Conservation (phyloP, 2,797 vertebrate species). For the Hippocampus kuda region DNA sequence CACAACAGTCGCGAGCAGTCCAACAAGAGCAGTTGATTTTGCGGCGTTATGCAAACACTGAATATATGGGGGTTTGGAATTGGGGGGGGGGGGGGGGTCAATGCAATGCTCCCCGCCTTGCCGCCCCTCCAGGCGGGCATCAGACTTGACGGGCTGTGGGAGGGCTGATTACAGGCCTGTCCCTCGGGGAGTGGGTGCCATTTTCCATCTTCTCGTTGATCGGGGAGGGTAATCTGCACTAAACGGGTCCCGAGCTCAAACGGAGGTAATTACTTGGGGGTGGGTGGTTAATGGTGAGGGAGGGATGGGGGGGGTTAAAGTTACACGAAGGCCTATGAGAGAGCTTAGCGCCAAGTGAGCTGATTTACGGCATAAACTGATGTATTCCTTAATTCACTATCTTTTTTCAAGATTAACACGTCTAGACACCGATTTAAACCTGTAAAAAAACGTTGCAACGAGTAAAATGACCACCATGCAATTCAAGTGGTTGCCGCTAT, state of each 20-base stretch:
- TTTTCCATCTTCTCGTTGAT: constrained; percentile 30
- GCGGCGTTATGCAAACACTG: neutral
- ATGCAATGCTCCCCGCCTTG: neutral
- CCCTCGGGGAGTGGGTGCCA: constrained; percentile 39
- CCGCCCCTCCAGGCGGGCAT: constrained; percentile 18
- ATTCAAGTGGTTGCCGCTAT: neutral
- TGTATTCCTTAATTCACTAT: neutral
- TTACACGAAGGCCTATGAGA: constrained; percentile 28
- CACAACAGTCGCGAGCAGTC: constrained; percentile 18
- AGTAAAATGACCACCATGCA: neutral
- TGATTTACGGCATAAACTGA: neutral
- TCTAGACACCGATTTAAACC: constrained; percentile 4
- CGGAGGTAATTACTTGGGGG: constrained; percentile 48
- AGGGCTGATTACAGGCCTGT: constrained; percentile 53
- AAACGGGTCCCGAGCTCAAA: constrained; percentile 40
- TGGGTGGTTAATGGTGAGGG: too few relatives aligned
- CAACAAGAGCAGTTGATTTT: neutral
- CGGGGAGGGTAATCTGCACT: constrained; percentile 47
- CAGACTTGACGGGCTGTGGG: constrained; percentile 45
- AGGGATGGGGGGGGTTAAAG: constrained; percentile 22
- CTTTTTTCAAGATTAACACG: constrained; percentile 3
- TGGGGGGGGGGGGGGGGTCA: neutral
- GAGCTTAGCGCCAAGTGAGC: constrained; percentile 12
- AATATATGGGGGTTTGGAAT: neutral
- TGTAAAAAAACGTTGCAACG: neutral